These are phyloP conservation scores for Paradoxurus hermaphroditus DNA, from an alignment of 2,113 vertebrate species.

Conservation along the genomic window DNA sequence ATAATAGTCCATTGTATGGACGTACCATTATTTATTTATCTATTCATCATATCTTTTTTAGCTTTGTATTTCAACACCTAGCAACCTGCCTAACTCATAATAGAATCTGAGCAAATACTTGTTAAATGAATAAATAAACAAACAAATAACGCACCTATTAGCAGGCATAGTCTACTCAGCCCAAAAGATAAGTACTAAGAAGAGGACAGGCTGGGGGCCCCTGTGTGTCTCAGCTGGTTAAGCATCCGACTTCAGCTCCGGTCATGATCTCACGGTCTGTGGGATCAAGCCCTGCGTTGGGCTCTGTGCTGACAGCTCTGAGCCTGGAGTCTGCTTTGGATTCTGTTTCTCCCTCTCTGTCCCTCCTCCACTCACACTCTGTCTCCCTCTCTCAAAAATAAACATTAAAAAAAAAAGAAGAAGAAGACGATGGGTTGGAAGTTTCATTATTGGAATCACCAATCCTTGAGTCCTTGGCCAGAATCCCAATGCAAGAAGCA, in stretches of 20 bases:
- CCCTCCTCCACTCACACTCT: too few species aligned
- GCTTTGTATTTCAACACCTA: neutral
- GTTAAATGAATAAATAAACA: neutral
- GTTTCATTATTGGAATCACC: neutral
- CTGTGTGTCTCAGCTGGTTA: too few species aligned
- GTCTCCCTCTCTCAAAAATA: too few species aligned
- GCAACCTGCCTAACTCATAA: neutral
- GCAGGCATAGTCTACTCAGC: neutral
- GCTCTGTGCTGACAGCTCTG: too few species aligned
- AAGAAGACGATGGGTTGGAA: neutral
- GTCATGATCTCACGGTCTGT: too few species aligned
- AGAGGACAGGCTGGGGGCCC: too few species aligned
- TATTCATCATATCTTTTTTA: neutral
- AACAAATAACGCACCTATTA: neutral
- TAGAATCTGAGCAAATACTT: neutral
- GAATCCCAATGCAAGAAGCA: neutral
- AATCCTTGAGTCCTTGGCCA: neutral
- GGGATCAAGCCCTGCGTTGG: too few species aligned
- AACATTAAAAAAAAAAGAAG: too few species aligned
- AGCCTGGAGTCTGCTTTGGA: too few species aligned
- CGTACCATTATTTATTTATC: neutral
- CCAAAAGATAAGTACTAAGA: neutral
- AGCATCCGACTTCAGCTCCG: too few species aligned
- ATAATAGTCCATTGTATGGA: neutral
- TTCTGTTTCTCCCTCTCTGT: too few species aligned